phyloP scores from a whole-genome alignment of 2,113 vertebrate genomes.

The Catharus minimus region DNA sequence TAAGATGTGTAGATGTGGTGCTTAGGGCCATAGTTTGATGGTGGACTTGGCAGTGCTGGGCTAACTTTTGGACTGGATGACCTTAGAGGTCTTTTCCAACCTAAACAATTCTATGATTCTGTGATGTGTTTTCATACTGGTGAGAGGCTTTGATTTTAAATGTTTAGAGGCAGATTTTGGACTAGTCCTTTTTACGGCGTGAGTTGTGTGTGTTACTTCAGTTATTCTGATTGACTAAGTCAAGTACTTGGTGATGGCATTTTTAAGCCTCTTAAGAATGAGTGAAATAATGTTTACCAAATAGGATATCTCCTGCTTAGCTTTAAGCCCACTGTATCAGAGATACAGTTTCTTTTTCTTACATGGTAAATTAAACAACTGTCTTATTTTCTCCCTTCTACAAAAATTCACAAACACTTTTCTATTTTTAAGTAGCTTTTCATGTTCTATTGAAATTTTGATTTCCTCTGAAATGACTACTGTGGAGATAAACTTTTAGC shows the following conservation, averaged over 20 bases:
- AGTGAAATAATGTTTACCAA: conserved; percentile 21
- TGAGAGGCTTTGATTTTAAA: background rate
- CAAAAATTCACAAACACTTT: background rate
- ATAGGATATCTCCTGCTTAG: conserved; percentile 10
- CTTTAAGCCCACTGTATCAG: background rate
- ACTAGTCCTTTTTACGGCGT: background rate
- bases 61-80: background rate
- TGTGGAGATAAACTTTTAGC: background rate
- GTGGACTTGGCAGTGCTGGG: background rate
- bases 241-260: background rate
- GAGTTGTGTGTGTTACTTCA: background rate
- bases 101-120: background rate
- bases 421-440: conserved; percentile 33
- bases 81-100: background rate
- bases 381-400: background rate
- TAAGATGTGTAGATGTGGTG: background rate
- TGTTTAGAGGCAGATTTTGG: background rate
- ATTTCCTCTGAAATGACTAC: background rate
- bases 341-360: conserved; percentile 1
- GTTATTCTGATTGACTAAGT: background rate
- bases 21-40: background rate
- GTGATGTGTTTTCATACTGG: background rate
- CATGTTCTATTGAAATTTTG: conserved; percentile 18
- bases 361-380: background rate
- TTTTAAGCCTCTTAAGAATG: conserved; percentile 45